phyloP scores from a whole-genome alignment of 2,797 vertebrate species.

The Cuculus canorus region DNA sequence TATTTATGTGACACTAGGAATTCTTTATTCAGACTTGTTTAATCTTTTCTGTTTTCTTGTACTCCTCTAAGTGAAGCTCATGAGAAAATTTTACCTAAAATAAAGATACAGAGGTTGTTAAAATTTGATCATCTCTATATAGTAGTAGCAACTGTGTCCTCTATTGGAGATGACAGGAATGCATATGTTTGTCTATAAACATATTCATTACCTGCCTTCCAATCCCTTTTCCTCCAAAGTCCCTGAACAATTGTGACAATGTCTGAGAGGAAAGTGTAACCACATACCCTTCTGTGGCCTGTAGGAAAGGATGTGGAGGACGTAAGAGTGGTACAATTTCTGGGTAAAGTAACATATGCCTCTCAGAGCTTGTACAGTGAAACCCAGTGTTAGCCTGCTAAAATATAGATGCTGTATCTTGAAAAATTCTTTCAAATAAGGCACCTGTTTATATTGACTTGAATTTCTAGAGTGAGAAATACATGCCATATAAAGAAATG shows the following conservation, averaged over 20 bases:
- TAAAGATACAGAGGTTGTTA: background rate
- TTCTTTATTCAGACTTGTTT: background rate
- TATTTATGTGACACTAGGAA: background rate
- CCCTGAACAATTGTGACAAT: background rate
- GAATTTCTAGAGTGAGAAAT: background rate
- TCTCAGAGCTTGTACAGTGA: background rate
- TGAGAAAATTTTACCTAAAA: background rate
- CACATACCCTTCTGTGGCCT: background rate
- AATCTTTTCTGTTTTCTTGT: background rate
- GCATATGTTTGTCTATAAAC: background rate
- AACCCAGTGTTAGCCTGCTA: background rate
- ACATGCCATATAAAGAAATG: background rate
- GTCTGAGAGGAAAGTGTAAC: background rate
- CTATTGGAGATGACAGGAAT: background rate
- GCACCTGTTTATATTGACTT: background rate
- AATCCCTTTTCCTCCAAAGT: background rate
- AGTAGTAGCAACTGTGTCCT: background rate
- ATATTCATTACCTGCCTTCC: background rate
- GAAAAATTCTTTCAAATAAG: background rate
- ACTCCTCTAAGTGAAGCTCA: background rate
- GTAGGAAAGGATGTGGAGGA: background rate
- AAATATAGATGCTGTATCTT: background rate
- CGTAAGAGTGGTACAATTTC: background rate
- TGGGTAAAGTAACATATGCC: background rate
- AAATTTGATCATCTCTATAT: background rate